Conservation (phyloP, 1,140 invertebrate genomes). For the Bombus turneri region DNA sequence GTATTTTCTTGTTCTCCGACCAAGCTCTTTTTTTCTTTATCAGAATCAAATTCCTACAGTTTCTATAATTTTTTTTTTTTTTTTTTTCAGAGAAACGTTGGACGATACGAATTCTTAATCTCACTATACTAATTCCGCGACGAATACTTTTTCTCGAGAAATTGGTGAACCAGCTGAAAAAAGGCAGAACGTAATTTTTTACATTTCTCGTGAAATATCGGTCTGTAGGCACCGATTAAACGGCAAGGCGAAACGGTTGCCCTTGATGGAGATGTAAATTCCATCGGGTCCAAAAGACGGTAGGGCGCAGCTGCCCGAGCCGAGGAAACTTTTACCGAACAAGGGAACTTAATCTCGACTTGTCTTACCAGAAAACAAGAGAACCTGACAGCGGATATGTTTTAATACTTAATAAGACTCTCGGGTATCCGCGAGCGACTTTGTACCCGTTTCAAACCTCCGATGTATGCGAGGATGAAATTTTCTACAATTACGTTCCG, state of each 20-base stretch:
- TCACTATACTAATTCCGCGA: not conserved
- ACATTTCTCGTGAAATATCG: not conserved
- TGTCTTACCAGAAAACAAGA: slow-evolving; percentile 24
- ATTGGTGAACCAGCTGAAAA: not conserved
- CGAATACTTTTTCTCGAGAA: not conserved
- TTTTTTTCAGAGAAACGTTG: no score
- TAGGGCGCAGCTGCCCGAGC: not conserved
- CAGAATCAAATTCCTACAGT: no score
- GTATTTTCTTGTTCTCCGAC: no score
- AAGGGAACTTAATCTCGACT: slow-evolving; percentile 31
- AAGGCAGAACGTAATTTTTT: not conserved
- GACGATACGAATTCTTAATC: not conserved
- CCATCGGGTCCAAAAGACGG: not conserved
- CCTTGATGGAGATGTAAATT: slow-evolving; percentile 22
- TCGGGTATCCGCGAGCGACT: not conserved
- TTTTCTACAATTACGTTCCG: not conserved
- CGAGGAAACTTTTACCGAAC: slow-evolving; percentile 11
- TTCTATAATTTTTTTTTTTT: no score
- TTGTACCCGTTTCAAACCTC: not conserved
- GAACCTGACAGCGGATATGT: slow-evolving; percentile 26
- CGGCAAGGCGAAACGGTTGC: not conserved
- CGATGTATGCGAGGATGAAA: not conserved
- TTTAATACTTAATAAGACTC: slow-evolving; percentile 40
- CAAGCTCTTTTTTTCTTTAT: not conserved
- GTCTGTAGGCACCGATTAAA: not conserved